phyloP scores from a whole-genome alignment of 2,113 vertebrate species.

The Zosterops borbonicus region DNA sequence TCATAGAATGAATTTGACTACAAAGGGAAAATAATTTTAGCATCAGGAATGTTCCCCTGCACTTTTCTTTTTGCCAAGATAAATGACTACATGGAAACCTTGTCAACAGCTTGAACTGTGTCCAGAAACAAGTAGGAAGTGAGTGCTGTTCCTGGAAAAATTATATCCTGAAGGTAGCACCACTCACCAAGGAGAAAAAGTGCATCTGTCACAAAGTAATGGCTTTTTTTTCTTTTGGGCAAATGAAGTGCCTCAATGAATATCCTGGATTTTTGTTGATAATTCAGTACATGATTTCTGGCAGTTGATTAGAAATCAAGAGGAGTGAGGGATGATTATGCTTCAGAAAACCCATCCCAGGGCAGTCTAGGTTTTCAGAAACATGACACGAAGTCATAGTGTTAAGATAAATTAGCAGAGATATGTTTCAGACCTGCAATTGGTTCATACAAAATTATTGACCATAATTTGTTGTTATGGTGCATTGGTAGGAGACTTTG shows the following conservation, averaged over 20 bases:
- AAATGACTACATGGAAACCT: background rate
- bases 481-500: background rate
- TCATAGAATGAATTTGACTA: background rate
- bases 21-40: constrained; percentile 1
- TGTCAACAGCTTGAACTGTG: background rate
- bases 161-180: background rate
- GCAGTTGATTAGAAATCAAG: background rate
- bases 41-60: background rate
- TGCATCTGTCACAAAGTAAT: background rate
- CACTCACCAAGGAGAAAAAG: background rate
- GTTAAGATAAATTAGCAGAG: background rate
- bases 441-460: background rate
- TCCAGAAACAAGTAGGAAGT: background rate
- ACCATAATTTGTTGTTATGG: background rate
- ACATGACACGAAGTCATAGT: background rate
- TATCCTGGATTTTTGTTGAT: background rate
- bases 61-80: background rate
- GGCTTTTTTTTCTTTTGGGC: background rate
- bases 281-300: background rate
- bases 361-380: background rate
- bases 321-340: background rate
- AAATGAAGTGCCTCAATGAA: background rate
- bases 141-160: background rate
- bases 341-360: background rate
- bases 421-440: background rate